Evolutionary conservation across 2,113 vertebrate species (phyloP).

Genomic region (Saguinus midas): DNA sequence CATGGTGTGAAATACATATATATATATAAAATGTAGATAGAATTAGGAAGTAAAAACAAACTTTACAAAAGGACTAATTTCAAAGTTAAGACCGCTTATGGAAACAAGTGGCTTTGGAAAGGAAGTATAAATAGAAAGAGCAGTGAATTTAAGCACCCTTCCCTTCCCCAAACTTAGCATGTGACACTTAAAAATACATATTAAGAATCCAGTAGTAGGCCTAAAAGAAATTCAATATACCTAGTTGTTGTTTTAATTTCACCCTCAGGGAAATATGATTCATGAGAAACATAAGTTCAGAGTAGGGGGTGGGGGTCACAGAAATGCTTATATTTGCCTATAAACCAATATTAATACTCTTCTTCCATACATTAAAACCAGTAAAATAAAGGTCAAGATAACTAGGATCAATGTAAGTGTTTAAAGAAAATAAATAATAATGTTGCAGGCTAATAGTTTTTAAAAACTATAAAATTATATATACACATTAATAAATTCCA

Average conservation of each 20-base stretch:
- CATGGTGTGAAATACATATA: not conserved
- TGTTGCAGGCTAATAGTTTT: not conserved
- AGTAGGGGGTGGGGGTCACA: not conserved
- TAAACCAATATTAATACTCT: not conserved
- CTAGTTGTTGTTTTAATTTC: constrained; percentile 49
- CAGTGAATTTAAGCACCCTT: not conserved
- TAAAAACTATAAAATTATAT: constrained; percentile 41
- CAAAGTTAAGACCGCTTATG: not conserved
- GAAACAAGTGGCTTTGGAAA: constrained; percentile 47
- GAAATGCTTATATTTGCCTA: constrained; percentile 3
- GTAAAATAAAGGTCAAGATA: not conserved
- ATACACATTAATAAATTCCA: constrained; percentile 44
- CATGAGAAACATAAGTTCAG: not conserved
- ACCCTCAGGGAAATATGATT: constrained; percentile 43
- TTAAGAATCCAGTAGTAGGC: not conserved
- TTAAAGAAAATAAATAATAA: constrained; percentile 30
- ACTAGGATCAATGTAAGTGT: not conserved
- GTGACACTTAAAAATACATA: constrained; percentile 37
- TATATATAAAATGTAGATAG: not conserved
- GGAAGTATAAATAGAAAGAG: not conserved
- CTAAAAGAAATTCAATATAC: constrained; percentile 34
- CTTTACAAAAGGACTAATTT: not conserved
- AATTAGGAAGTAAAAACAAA: constrained; percentile 19
- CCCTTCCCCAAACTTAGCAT: constrained; percentile 13
- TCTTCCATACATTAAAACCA: not conserved